These are phyloP conservation scores for Acanthurus tractus DNA, from an alignment of 2,797 vertebrate species.

Conservation along the genomic window DNA sequence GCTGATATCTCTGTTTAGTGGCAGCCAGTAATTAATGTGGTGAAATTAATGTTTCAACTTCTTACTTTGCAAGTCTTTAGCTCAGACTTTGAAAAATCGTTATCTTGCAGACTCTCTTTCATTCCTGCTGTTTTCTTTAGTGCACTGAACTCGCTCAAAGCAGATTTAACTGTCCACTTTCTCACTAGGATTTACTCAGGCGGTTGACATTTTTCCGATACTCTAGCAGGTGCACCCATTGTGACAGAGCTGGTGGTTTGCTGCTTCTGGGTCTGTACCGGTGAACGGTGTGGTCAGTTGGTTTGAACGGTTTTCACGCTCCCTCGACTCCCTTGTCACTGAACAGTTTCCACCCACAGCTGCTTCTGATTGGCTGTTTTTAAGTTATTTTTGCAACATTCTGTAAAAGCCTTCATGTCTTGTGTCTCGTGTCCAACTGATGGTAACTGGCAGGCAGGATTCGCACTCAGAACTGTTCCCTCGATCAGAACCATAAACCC, in stretches of 20 bases:
- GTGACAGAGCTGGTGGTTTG: slow-evolving; percentile 12
- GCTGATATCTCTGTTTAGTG: slow-evolving; percentile 59
- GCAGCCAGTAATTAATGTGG: slow-evolving; percentile 52
- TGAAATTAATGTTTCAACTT: slow-evolving; percentile 38
- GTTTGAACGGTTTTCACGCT: slow-evolving; percentile 29
- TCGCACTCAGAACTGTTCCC: background rate
- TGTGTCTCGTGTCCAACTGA: slow-evolving; percentile 18
- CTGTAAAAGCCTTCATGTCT: slow-evolving; percentile 16
- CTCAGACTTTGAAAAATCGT: slow-evolving; percentile 14
- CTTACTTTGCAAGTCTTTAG: background rate
- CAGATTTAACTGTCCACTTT: slow-evolving; percentile 1
- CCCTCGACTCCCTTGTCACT: slow-evolving; percentile 14
- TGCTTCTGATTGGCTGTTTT: slow-evolving; percentile 24
- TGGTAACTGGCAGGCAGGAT: slow-evolving; percentile 15
- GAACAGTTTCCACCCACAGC: slow-evolving; percentile 22
- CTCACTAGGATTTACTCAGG: slow-evolving; percentile 15
- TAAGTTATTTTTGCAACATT: slow-evolving; percentile 31
- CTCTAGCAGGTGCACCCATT: slow-evolving; percentile 1
- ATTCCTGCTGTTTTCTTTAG: background rate
- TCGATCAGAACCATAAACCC: slow-evolving; percentile 26
- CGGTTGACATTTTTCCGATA: background rate
- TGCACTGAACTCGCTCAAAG: background rate
- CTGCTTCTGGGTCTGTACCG: background rate
- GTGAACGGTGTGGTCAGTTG: slow-evolving; percentile 10
- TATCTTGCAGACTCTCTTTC: background rate